A percentile compares a stretch with the other conserved stretches of the same genome.
Conservation (phyloP, 1,140 invertebrate species). For the Sesamia nonagrioides region DNA sequence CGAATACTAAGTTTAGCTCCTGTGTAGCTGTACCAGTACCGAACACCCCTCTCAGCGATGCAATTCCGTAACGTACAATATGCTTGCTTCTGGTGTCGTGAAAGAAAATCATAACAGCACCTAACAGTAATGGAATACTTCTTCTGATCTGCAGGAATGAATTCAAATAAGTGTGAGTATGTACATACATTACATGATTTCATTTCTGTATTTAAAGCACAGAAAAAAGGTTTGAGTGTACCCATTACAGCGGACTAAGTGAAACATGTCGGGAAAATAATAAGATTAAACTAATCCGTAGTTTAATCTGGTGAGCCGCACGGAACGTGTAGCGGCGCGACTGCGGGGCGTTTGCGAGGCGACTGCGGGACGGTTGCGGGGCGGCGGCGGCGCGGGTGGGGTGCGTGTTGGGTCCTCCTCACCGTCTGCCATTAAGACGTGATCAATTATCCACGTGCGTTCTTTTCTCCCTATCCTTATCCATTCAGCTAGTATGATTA, state of each 20-base stretch:
- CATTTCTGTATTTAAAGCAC: no score
- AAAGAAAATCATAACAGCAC: no score
- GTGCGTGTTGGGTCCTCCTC: not conserved
- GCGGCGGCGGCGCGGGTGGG: not conserved
- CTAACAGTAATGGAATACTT: no score
- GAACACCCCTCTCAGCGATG: no score
- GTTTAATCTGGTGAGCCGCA: conserved; percentile 58
- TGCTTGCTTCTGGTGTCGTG: no score
- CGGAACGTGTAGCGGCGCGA: conserved; percentile 5
- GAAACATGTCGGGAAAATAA: conserved; percentile 62
- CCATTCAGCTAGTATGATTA: conserved; percentile 45
- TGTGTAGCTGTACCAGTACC: no score
- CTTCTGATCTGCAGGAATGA: no score
- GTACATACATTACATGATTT: no score
- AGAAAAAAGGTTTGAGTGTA: not conserved
- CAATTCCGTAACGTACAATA: no score
- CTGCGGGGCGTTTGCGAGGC: not conserved
- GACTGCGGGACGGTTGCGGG: not conserved
- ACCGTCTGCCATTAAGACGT: conserved; percentile 59
- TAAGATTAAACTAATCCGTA: conserved; percentile 68
- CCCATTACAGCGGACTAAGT: conserved; percentile 53
- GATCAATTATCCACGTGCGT: conserved; percentile 66
- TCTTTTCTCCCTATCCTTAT: conserved; percentile 48
- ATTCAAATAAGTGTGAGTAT: no score
- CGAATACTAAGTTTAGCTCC: no score